Percentiles rank a stretch among this genome's conserved stretches.
Evolutionary conservation across 2,888 invertebrate species (phyloP).

Genomic region (Orthosia incerta): DNA sequence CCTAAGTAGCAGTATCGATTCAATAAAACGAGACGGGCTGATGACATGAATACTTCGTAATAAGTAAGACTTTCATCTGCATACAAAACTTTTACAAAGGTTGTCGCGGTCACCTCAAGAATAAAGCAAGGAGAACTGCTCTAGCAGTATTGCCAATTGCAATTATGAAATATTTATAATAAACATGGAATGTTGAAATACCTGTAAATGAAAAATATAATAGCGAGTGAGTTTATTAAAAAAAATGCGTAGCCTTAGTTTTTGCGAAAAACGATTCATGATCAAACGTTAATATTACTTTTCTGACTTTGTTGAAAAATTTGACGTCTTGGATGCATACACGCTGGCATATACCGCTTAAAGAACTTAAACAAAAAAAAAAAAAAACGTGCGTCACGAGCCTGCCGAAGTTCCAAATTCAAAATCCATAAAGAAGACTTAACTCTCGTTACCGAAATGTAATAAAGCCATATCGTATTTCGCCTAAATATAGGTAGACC

Average conservation of each 20-base stretch:
- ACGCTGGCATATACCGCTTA: no score
- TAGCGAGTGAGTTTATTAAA: no score
- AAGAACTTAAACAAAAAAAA: no score
- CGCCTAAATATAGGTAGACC: neutral
- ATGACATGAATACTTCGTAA: constrained; percentile 27
- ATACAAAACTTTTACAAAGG: constrained; percentile 39
- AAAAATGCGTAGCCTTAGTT: no score
- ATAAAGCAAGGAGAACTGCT: constrained; percentile 5
- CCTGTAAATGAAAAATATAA: neutral
- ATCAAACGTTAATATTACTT: neutral
- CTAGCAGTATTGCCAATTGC: neutral
- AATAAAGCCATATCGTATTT: constrained; percentile 10
- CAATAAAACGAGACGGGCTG: constrained; percentile 18
- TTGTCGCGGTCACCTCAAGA: constrained; percentile 39
- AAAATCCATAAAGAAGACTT: neutral
- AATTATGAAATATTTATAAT: neutral
- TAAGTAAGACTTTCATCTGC: constrained; percentile 11
- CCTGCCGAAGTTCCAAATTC: neutral
- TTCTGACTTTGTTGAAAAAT: neutral
- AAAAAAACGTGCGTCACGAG: no score
- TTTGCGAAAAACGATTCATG: neutral
- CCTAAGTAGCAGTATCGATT: constrained; percentile 16
- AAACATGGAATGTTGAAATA: neutral
- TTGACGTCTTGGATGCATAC: neutral
- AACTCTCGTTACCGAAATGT: neutral